These are phyloP conservation scores for Notechis scutatus DNA, from an alignment of 2,113 vertebrate genomes.

Conservation along the genomic window DNA sequence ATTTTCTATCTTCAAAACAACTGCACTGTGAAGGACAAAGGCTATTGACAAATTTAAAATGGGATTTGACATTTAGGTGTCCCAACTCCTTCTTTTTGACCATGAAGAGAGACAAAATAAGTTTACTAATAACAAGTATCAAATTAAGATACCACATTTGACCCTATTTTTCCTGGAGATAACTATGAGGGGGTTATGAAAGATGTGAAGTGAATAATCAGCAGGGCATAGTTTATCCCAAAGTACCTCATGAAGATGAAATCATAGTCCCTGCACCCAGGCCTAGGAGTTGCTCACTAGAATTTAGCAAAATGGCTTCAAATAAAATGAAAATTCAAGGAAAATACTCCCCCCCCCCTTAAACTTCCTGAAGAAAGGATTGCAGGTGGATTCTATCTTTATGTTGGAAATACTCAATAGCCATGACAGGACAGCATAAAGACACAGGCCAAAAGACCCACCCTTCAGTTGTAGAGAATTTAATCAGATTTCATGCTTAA, in stretches of 20 bases:
- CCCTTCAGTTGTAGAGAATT: constrained; percentile 4
- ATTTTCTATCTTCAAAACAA: background rate
- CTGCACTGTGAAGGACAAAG: background rate
- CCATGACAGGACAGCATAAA: background rate
- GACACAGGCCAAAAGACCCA: constrained; percentile 2
- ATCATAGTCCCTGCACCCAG: background rate
- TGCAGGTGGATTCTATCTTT: constrained; percentile 10
- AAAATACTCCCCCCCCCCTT: background rate
- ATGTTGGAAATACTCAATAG: background rate
- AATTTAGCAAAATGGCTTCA: background rate
- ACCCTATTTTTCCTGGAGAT: background rate
- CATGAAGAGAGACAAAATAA: background rate
- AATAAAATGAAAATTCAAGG: background rate
- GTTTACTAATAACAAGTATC: background rate
- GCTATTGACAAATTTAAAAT: background rate
- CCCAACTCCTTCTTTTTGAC: background rate
- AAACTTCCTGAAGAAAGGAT: background rate
- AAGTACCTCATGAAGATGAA: background rate
- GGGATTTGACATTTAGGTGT: background rate
- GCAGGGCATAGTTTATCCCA: background rate
- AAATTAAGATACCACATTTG: background rate
- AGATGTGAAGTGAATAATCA: background rate
- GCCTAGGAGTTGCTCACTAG: background rate
- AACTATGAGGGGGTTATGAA: background rate
- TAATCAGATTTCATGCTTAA: background rate